phyloP scores from a whole-genome alignment of 2,888 invertebrate genomes.

The Pelosia muscerda region DNA sequence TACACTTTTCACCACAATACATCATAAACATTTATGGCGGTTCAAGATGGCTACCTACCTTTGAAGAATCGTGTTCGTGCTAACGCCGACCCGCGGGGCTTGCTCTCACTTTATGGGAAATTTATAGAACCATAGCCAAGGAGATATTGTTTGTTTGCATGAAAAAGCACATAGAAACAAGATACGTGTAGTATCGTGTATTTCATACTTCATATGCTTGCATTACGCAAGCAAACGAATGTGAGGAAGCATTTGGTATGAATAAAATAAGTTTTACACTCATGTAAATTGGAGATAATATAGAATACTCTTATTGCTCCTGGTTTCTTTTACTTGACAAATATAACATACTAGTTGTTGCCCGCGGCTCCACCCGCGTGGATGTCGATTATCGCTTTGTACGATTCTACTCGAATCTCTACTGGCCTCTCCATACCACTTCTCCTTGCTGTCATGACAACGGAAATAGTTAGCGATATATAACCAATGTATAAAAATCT shows the following conservation, averaged over 20 bases:
- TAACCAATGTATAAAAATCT: no score
- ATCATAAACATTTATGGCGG: constrained; percentile 54
- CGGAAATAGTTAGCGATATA: no score
- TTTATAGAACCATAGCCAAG: constrained; percentile 15
- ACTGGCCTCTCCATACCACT: no score
- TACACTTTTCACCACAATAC: constrained; percentile 48
- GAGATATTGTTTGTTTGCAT: constrained; percentile 20
- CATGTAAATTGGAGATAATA: background rate
- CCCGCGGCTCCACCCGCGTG: no score
- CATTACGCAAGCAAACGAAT: background rate
- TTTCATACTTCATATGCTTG: background rate
- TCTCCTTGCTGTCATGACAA: no score
- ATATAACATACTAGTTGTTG: background rate
- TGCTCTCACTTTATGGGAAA: constrained; percentile 23
- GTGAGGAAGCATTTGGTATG: background rate
- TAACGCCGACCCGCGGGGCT: constrained; percentile 25
- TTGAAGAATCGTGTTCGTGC: constrained; percentile 33
- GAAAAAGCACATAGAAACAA: constrained; percentile 13
- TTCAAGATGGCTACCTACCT: constrained; percentile 31
- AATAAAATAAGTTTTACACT: constrained; percentile 3
- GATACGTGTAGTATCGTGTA: background rate
- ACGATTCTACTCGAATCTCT: no score
- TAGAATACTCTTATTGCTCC: background rate
- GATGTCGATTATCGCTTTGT: no score
- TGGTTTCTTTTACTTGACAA: no score